Base-by-base conservation (phyloP, 2,888 invertebrate genomes). In the Penaeus monodon region DNA sequence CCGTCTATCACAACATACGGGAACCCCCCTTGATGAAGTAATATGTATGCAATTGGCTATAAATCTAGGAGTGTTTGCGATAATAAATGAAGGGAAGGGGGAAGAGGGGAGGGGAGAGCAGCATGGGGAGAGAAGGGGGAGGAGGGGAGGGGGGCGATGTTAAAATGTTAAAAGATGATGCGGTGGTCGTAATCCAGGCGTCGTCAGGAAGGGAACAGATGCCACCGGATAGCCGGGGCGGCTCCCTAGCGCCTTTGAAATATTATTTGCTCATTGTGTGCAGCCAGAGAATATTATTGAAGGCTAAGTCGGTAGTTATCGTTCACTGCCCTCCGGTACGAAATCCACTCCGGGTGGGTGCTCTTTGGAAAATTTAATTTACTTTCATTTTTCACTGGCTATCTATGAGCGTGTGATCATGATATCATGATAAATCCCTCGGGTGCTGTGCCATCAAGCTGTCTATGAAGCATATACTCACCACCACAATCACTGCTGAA, bases 221-320 rank as follows among this genome's bases (percentile, higher is more conserved):
- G 85, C 80, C 77, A 81, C 81, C 85, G 81, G 85, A 85, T 85
- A 85, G 85, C 81, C 81, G 38, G 74, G 83, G 76, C 85, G 80
- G 63, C 85, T 85, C 80, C 81, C 88, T 85, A 63, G 81, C 88
- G 88, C 88, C 88, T 88, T 81, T 88, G 88, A 85, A 85, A 88
- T 88, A 88, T 88, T 88, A 88, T 88, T 88, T 88, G 88, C 88
- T 88, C 88, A 88, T 88, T 88, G 88, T 88, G 88, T 88, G 78
- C 83, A 79, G 77, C 85, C 85, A 85, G 85, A 85, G 85, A 81
- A 81, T 85, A 81, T 85, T 85, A 85, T 85, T 85, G 85, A 85
- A 85, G 85, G 85, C 80, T 64, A 76, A 33, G 76, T 66, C 85
- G 65, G 22, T 29, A 33, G 33, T 10, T 78, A 78, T 78, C 84